A percentile compares a stretch with the other conserved stretches of the same genome.
Evolutionary conservation across 2,888 invertebrate genomes (phyloP).

Genomic region (Hypsopygia costalis): DNA sequence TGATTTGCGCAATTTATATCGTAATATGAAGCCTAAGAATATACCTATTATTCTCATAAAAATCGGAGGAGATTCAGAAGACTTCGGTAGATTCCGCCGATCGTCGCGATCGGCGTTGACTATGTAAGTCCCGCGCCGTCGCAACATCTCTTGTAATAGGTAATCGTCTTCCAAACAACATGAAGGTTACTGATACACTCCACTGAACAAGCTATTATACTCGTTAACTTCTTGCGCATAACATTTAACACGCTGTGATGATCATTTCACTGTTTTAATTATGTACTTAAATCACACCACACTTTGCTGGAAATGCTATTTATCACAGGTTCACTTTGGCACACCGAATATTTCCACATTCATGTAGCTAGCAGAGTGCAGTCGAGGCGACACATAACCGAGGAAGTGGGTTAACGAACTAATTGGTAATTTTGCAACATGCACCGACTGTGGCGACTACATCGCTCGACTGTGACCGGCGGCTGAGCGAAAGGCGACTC

Average conservation of each 20-base stretch:
- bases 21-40: too few relatives aligned
- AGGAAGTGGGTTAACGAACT: constrained; percentile 66
- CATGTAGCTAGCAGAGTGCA: constrained; percentile 39
- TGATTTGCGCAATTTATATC: too few relatives aligned
- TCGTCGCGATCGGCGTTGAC: constrained; percentile 58
- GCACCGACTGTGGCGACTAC: constrained; percentile 49
- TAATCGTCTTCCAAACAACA: constrained; percentile 21
- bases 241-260: constrained; percentile 2
- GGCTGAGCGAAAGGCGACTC: constrained; percentile 64
- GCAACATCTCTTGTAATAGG: constrained; percentile 50
- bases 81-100: constrained; percentile 39
- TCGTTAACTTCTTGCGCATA: constrained; percentile 15
- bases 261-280: constrained; percentile 12
- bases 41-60: constrained; percentile 51
- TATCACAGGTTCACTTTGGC: constrained; percentile 18
- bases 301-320: constrained; percentile 3
- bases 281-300: constrained; percentile 12
- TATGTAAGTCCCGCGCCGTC: constrained; percentile 68
- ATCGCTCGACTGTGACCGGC: constrained; percentile 53
- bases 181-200: constrained; percentile 20
- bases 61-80: constrained; percentile 34
- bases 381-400: constrained; percentile 35
- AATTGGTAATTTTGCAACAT: constrained; percentile 66
- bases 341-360: constrained; percentile 42
- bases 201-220: constrained; percentile 25